Conservation (phyloP, 2,888 invertebrate species). For the Lissocephala sabroskyi region DNA sequence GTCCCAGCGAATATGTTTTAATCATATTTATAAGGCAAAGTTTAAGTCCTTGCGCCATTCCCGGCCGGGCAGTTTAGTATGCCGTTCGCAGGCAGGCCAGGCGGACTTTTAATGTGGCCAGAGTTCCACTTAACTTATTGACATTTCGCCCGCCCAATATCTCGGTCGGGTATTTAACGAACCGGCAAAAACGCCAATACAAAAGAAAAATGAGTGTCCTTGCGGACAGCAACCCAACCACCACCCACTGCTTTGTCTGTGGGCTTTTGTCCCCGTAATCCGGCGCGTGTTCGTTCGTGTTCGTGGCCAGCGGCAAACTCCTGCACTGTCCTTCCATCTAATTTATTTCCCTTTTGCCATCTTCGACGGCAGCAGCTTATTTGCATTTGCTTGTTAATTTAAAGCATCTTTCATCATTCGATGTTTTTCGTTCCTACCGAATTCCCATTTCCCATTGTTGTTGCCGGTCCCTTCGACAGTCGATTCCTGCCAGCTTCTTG, state of each 20-base stretch:
- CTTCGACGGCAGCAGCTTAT: constrained; percentile 40
- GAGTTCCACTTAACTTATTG: constrained; percentile 65
- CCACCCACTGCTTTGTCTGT: constrained; percentile 20
- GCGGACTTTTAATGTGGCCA: constrained; percentile 25
- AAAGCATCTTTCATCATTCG: constrained; percentile 56
- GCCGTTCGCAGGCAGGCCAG: constrained; percentile 22
- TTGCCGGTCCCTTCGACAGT: constrained; percentile 25
- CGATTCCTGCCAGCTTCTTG: constrained; percentile 33
- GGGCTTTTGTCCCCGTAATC: constrained; percentile 30
- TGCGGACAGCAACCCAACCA: too few relatives aligned
- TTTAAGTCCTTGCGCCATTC: too few relatives aligned
- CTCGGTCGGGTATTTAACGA: constrained; percentile 57
- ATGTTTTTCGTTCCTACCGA: constrained; percentile 38
- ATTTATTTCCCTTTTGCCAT: constrained; percentile 50
- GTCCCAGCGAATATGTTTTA: constrained; percentile 48
- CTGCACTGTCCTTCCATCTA: constrained; percentile 43
- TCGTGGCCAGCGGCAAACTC: constrained; percentile 47
- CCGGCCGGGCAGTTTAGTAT: constrained; percentile 23
- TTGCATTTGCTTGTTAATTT: constrained; percentile 67
- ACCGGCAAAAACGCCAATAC: constrained; percentile 52
- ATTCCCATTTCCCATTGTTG: not conserved
- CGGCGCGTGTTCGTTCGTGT: constrained; percentile 44
- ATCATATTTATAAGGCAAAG: constrained; percentile 63
- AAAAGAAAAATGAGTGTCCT: constrained; percentile 29
- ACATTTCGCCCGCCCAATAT: constrained; percentile 43